Base-by-base conservation (phyloP, 2,113 vertebrate species). In the Euleptes europaea region DNA sequence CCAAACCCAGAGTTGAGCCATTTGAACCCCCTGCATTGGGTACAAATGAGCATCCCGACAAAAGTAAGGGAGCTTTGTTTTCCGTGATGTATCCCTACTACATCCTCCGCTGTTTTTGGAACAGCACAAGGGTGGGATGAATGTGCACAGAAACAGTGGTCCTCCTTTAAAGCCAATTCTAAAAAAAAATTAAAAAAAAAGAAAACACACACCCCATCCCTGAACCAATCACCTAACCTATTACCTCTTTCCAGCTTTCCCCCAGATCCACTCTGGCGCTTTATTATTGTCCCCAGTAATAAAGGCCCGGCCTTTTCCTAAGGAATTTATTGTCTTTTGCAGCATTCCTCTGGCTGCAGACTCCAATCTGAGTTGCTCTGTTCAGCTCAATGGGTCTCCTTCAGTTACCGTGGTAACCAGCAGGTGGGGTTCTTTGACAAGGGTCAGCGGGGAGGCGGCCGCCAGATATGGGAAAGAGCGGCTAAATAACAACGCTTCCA, bases 351-450 rank as follows among this genome's bases (percentile, higher is more conserved):
- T 94, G 93, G 92, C 94, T 78, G 1, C 76, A 0, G 40, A 77
- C 92, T 75, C 5, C 4, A 1, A 89, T 84, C 90, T 84, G 75
- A 78, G 83, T 85, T 83, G 85, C 49, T 75, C 88, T 86, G 91
- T 92, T 90, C 70, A 42, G 92, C 74, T 66, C 65, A 31, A 67
- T 78, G 89, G 94, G 93, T 82, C 44, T 88, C 92, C 92, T 93
- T 94, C 95, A 90, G 95, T 97, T 96, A 93, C 96, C 78, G 0
- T 93, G 94, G 93, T 96, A 97, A 96, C 97, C 87, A 94, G 97
- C 98, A 99, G 98, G 97, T 97, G 98, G 98, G 97, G 98, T 97
- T 95, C 97, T 97, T 96, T 93, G 86, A 95, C 93, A 92, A 94
- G 95, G 97, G 97, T 97, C 97, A 96, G 96, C 80, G 0, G 97